Evolutionary conservation across 2,113 vertebrate species (phyloP).

Genomic region (Perca flavescens): DNA sequence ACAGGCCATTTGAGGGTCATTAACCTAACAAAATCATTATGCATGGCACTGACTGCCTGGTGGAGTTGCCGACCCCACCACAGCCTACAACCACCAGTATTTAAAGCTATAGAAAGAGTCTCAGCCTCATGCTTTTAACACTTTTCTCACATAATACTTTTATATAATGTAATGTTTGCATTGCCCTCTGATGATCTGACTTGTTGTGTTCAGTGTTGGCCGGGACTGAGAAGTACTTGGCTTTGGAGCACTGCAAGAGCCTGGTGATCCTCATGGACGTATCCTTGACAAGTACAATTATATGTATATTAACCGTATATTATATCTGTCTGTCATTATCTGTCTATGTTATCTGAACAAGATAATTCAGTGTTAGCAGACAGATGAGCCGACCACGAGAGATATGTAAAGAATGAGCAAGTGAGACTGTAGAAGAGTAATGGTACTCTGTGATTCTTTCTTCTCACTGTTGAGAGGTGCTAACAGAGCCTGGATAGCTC

Average conservation of each 20-base stretch:
- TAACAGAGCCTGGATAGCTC: slow-evolving; percentile 84
- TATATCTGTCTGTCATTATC: background rate
- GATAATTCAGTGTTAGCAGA: background rate
- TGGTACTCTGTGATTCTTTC: background rate
- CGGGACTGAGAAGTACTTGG: slow-evolving; percentile 78
- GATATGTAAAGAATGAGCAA: background rate
- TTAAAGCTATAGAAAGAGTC: background rate
- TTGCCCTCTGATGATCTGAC: background rate
- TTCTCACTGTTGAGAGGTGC: rapidly evolving
- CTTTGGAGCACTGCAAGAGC: slow-evolving; percentile 85
- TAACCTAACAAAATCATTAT: too few relatives aligned
- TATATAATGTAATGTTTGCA: background rate
- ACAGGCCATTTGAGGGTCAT: too few relatives aligned
- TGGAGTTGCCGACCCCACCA: too few relatives aligned
- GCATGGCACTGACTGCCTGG: too few relatives aligned
- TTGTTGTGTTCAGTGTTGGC: slow-evolving; percentile 72
- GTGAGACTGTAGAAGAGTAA: too few relatives aligned
- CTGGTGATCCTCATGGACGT: slow-evolving; percentile 85
- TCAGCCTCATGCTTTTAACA: background rate
- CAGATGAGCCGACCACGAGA: background rate
- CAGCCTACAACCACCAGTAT: background rate
- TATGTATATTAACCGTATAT: background rate
- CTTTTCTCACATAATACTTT: background rate
- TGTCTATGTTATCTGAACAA: background rate
- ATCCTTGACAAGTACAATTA: slow-evolving; percentile 70